phyloP scores from a whole-genome alignment of 2,113 vertebrate species.

The Antechinus flavipes region DNA sequence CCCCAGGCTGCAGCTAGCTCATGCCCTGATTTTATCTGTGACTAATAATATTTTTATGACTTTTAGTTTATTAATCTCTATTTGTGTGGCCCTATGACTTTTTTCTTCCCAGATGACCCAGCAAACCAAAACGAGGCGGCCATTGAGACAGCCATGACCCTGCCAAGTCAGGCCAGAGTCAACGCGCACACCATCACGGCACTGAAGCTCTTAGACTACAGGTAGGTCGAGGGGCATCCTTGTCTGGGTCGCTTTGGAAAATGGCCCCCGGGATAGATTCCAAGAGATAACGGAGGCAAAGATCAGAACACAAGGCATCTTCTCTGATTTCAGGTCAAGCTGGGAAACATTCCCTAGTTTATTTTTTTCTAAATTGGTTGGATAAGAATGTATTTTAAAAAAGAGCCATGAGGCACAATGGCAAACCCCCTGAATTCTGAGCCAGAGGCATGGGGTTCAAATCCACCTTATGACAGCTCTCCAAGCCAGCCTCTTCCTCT shows the following conservation, averaged over 20 bases:
- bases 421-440: background rate
- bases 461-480: background rate
- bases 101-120: constrained; percentile 84
- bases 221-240: constrained; percentile 81
- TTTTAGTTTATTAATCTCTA: background rate
- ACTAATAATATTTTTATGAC: constrained; percentile 15
- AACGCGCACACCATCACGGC: constrained; percentile 89
- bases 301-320: background rate
- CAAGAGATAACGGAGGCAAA: background rate
- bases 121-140: constrained; percentile 66
- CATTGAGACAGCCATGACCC: constrained; percentile 91
- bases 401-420: background rate
- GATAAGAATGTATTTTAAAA: background rate
- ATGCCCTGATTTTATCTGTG: background rate
- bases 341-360: background rate
- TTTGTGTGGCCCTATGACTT: background rate
- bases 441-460: background rate
- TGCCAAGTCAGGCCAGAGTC: constrained; percentile 92
- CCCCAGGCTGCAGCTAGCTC: constrained; percentile 22
- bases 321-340: background rate
- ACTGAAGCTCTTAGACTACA: constrained; percentile 90
- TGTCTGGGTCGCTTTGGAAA: background rate
- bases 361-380: background rate
- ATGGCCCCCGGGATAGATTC: background rate
- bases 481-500: background rate